Conservation (phyloP, 2,888 invertebrate species). For the Ectemnius continuus region DNA sequence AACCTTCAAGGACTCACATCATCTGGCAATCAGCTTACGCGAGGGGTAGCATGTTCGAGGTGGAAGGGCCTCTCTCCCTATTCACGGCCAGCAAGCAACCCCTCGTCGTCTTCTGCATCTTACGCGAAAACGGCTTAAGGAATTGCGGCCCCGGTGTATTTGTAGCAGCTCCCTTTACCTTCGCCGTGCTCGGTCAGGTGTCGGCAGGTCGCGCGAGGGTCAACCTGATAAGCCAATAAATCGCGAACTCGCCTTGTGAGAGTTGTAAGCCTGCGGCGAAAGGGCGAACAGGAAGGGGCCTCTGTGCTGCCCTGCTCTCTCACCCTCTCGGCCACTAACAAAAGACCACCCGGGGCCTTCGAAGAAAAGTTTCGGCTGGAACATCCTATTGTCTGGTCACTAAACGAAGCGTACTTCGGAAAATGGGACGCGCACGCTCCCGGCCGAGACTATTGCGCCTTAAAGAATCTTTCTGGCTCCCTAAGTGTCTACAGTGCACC, state of each 20-base stretch:
- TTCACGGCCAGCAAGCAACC: slow-evolving; percentile 22
- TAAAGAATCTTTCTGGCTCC: slow-evolving; percentile 7
- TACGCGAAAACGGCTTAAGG: slow-evolving; percentile 53
- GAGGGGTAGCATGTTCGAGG: slow-evolving; percentile 30
- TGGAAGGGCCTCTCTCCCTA: slow-evolving; percentile 39
- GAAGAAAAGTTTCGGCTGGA: slow-evolving; percentile 36
- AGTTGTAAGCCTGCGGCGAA: slow-evolving; percentile 21
- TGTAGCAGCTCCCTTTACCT: slow-evolving; percentile 31
- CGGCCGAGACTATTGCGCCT: slow-evolving; percentile 1
- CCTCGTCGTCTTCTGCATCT: slow-evolving; percentile 36
- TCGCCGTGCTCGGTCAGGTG: slow-evolving; percentile 33
- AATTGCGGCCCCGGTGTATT: slow-evolving; percentile 44
- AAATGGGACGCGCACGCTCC: slow-evolving; percentile 26
- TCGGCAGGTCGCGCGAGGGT: slow-evolving; percentile 41
- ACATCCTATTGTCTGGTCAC: slow-evolving; percentile 36
- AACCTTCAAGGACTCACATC: slow-evolving; percentile 56
- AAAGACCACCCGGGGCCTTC: slow-evolving; percentile 10
- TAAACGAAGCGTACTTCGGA: slow-evolving; percentile 33
- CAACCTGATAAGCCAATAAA: slow-evolving; percentile 60
- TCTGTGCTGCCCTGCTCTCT: neutral
- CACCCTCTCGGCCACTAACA: neutral
- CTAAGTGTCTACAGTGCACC: slow-evolving; percentile 8
- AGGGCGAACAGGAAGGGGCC: neutral
- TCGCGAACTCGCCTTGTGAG: slow-evolving; percentile 36
- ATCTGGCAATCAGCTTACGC: slow-evolving; percentile 62